Base-by-base conservation (phyloP, 2,888 invertebrate species). In the Drosophila longiperda region DNA sequence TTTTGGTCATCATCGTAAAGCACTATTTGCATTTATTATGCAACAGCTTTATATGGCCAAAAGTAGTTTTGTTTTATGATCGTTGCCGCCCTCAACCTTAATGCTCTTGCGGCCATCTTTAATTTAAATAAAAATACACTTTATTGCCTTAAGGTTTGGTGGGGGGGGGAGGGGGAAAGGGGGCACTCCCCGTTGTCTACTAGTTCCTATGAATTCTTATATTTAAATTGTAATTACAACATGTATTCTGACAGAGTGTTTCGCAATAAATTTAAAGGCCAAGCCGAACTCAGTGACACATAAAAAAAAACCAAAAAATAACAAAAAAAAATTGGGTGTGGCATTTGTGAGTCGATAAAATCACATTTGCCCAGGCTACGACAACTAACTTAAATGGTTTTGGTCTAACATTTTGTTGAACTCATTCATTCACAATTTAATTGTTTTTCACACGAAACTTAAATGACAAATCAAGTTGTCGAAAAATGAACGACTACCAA, bases 21-120 rank as follows among this genome's bases (percentile, higher is more conserved):
- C 82, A 87, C 85, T 91, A 90, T 91, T 89, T 91, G 87, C 91
- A 91, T 91, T 91, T 90, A 90, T 90, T 91, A 91, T 91, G 84
- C 87, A 91, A 78, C 75, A 63, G 55, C 50, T 55, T 45, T 54
- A 11, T 12, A n/a, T 17, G 58, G 55, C 45, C 53, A 34, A 53
- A 32, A 38, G 61, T 66, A 62, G 60, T 73, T 73, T 66, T 63
- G 66, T 79, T 78, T 79, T 80, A 74, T 78, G 85, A 72, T 84
- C 66, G 67, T 66, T 77, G 66, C 61, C 73, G 81, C 70, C 84
- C 78, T 69, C 78, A 77, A 71, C 75, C 70, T 72, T 61, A 50
- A 57, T 55, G 33, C 42, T 45, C 34, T 34, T 55, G 40, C 38
- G 38, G 36, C 66, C 23, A 52, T 67, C 48, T 75, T 78, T 82